phyloP scores from a whole-genome alignment of 2,797 vertebrate species.

The Limosa lapponica region DNA sequence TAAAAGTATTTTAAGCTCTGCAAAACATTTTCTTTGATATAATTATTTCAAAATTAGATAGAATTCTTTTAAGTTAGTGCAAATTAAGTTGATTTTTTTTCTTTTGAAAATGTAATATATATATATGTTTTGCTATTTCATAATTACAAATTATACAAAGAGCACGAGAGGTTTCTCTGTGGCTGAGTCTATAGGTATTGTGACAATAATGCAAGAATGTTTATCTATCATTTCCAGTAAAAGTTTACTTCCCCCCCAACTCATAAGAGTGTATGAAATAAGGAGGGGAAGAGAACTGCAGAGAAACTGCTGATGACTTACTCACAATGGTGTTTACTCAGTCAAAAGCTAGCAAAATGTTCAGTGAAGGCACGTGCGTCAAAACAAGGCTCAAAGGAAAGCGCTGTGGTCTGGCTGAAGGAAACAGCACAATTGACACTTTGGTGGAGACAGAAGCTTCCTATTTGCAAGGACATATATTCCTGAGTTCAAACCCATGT shows the following conservation, averaged over 20 bases:
- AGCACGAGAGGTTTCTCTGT: fast-evolving
- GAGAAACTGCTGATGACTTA: neutral
- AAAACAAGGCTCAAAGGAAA: neutral
- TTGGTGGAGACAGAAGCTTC: neutral
- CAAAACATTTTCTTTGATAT: neutral
- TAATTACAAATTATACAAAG: neutral
- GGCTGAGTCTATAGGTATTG: fast-evolving
- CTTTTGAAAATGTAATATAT: neutral
- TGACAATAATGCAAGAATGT: neutral
- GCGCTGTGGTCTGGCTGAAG: neutral
- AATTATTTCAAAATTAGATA: neutral
- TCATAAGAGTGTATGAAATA: neutral
- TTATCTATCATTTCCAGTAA: neutral
- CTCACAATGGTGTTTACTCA: neutral
- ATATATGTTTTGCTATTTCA: neutral
- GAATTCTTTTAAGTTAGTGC: neutral
- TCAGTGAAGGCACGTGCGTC: neutral
- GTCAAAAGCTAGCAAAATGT: neutral
- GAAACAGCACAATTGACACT: neutral
- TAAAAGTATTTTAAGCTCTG: neutral
- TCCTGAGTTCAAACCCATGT: neutral
- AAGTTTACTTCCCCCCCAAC: fast-evolving
- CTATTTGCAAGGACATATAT: neutral
- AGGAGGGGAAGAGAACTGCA: neutral
- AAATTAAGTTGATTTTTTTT: neutral